Evolutionary conservation across 1,140 invertebrate genomes (phyloP).

Genomic region (Drosophila mayri): DNA sequence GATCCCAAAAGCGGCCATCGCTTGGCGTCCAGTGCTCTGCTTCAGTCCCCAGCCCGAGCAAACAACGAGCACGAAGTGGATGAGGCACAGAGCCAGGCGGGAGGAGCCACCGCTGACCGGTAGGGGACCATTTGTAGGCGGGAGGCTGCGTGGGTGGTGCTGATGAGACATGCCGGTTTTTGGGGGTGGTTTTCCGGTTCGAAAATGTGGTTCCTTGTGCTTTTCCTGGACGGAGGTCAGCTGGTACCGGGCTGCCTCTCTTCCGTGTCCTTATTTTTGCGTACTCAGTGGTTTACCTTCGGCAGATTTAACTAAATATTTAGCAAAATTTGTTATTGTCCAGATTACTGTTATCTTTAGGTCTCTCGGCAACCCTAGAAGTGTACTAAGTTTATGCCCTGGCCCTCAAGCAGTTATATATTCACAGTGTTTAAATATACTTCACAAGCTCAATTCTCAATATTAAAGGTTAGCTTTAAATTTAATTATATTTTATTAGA

Average conservation of each 20-base stretch:
- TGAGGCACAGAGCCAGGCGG: constrained; percentile 57
- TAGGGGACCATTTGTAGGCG: constrained; percentile 11
- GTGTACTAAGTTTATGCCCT: background rate
- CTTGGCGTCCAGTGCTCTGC: constrained; percentile 50
- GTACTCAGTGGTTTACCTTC: background rate
- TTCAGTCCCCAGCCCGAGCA: constrained; percentile 69
- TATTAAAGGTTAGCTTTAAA: background rate
- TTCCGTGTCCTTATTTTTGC: background rate
- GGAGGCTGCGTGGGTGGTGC: constrained; percentile 10
- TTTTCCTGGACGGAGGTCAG: background rate
- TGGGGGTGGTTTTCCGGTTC: background rate
- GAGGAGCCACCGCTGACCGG: constrained; percentile 29
- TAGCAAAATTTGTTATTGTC: constrained; percentile 3
- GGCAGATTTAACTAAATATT: background rate
- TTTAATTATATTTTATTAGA: background rate
- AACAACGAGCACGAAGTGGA: constrained; percentile 65
- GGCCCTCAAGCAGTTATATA: background rate
- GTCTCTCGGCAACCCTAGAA: background rate
- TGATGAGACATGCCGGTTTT: constrained; percentile 13
- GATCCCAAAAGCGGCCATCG: constrained; percentile 60
- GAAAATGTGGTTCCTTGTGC: background rate
- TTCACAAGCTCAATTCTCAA: background rate
- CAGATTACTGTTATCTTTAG: background rate
- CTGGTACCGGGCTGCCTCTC: background rate
- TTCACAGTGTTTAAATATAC: background rate